These are phyloP conservation scores for Apistogramma diplotaenia DNA, from an alignment of 2,113 vertebrate genomes.

Conservation along the genomic window DNA sequence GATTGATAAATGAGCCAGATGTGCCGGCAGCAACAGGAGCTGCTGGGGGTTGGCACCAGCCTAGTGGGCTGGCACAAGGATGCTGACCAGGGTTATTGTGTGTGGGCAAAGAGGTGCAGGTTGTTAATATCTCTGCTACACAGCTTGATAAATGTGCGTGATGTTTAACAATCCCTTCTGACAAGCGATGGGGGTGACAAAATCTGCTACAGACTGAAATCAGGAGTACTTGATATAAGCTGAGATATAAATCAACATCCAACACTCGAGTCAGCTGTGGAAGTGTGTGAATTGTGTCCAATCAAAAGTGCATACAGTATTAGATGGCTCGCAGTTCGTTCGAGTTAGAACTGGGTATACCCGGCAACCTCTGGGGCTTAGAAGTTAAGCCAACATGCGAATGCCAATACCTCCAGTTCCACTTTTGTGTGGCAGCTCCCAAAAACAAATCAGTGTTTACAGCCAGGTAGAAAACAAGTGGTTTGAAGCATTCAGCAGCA, in stretches of 20 bases:
- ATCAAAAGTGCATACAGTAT: not conserved
- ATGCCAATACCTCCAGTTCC: not conserved
- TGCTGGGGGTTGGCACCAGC: conserved; percentile 13
- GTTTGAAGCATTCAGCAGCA: too few species aligned
- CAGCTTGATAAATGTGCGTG: conserved; percentile 1
- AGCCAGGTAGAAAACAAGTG: not conserved
- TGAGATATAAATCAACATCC: not conserved
- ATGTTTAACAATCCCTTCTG: conserved; percentile 6
- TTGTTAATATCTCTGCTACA: conserved; percentile 2
- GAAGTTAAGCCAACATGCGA: not conserved
- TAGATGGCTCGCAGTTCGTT: not conserved
- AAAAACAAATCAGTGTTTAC: not conserved
- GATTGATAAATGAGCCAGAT: conserved; percentile 72
- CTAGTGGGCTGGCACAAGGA: conserved; percentile 13
- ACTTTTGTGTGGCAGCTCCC: not conserved
- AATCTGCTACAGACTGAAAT: conserved; percentile 36
- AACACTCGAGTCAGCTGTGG: not conserved
- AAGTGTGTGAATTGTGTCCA: not conserved
- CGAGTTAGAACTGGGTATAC: not conserved
- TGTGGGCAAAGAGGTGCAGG: conserved; percentile 31
- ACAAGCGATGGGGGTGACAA: conserved; percentile 34
- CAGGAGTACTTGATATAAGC: not conserved
- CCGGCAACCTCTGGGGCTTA: not conserved
- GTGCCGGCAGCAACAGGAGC: conserved; percentile 29
- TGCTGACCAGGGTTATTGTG: conserved; percentile 32